Evolutionary conservation across 2,888 invertebrate species (phyloP).

Genomic region (Charanyca ferruginea): DNA sequence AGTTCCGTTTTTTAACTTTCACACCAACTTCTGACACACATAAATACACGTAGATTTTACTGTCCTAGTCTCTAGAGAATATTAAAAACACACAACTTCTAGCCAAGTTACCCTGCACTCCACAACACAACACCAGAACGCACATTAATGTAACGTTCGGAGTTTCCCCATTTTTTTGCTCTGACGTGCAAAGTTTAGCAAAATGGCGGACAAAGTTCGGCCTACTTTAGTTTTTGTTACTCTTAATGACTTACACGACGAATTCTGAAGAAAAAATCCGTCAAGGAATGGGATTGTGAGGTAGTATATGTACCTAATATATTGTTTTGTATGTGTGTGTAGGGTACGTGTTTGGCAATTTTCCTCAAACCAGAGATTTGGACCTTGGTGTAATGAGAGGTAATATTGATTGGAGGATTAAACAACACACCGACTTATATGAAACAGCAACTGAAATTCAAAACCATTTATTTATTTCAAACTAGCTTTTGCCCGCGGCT

Average conservation of each 20-base stretch:
- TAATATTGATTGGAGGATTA: not conserved
- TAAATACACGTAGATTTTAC: conserved; percentile 4
- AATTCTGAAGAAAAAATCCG: conserved; percentile 50
- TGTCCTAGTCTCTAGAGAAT: conserved; percentile 5
- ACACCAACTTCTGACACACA: not conserved
- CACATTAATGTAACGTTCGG: conserved; percentile 42
- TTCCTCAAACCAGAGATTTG: conserved; percentile 9
- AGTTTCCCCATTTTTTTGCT: conserved; percentile 59
- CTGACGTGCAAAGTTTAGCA: conserved; percentile 55
- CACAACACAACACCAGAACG: conserved; percentile 29
- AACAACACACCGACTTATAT: too few species aligned
- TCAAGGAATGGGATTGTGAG: conserved; percentile 27
- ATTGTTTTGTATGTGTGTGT: conserved; percentile 22
- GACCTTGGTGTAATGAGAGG: not conserved
- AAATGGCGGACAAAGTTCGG: conserved; percentile 46
- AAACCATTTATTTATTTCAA: too few species aligned
- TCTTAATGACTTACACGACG: conserved; percentile 55
- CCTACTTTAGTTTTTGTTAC: conserved; percentile 62
- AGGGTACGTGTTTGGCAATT: conserved; percentile 2
- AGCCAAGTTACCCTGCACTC: conserved; percentile 29
- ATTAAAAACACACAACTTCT: conserved; percentile 19
- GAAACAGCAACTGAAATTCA: too few species aligned
- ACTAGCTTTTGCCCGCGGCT: too few species aligned
- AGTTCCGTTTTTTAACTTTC: conserved; percentile 4
- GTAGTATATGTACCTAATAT: not conserved